A percentile compares a stretch with the other conserved stretches of the same genome.
phyloP scores from a whole-genome alignment of 2,797 vertebrate genomes.

The Vireo griseus region DNA sequence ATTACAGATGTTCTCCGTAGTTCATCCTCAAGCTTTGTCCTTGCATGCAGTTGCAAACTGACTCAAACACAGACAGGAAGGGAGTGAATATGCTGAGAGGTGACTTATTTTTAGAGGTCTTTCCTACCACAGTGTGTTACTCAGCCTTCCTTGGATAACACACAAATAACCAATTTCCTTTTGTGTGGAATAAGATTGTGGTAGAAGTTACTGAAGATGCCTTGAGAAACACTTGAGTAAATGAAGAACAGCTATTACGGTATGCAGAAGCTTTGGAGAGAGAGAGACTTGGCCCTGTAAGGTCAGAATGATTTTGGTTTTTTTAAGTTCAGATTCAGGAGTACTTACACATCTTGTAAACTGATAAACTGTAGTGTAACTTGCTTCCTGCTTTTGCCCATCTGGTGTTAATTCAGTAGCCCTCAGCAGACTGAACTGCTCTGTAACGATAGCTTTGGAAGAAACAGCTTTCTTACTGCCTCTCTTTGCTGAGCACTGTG shows the following conservation, averaged over 20 bases:
- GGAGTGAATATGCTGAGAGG: slow-evolving; percentile 64
- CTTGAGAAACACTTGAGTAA: slow-evolving; percentile 19
- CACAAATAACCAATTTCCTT: slow-evolving; percentile 69
- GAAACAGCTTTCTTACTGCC: background rate
- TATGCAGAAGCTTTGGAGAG: slow-evolving; percentile 48
- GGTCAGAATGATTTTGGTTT: slow-evolving; percentile 60
- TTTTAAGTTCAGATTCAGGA: background rate
- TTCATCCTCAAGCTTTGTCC: slow-evolving; percentile 27
- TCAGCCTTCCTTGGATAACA: slow-evolving; percentile 74
- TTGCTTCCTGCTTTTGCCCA: slow-evolving; percentile 24
- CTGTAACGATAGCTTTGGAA: background rate
- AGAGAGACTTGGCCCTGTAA: slow-evolving; percentile 41
- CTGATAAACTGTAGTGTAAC: background rate
- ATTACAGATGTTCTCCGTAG: slow-evolving; percentile 1
- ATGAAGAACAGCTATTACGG: background rate
- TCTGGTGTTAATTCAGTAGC: slow-evolving; percentile 23
- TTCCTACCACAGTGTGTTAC: slow-evolving; percentile 62
- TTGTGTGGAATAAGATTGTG: slow-evolving; percentile 34
- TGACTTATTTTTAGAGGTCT: slow-evolving; percentile 67
- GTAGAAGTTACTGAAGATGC: slow-evolving; percentile 13
- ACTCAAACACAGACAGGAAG: slow-evolving; percentile 68
- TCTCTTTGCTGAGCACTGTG: background rate
- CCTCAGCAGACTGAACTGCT: background rate
- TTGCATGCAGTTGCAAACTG: slow-evolving; percentile 36
- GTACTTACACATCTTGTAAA: background rate